These are phyloP conservation scores for Rapana venosa DNA, from an alignment of 2,888 invertebrate genomes.

Conservation along the genomic window DNA sequence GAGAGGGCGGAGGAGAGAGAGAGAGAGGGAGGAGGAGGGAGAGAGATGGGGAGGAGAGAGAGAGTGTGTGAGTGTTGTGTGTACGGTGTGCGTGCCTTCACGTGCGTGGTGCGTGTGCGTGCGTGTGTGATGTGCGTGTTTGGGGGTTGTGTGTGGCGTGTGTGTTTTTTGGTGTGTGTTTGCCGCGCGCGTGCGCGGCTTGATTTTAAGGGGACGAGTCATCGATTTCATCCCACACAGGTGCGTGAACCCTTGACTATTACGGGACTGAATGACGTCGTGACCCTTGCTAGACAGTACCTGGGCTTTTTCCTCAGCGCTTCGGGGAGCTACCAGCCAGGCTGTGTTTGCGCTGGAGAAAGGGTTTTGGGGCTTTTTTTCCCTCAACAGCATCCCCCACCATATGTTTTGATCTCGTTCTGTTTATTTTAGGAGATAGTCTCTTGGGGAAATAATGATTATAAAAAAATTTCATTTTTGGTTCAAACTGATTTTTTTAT, in stretches of 20 bases:
- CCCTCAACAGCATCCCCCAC: too few relatives aligned
- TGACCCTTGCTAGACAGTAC: slow-evolving; percentile 63
- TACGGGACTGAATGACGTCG: slow-evolving; percentile 67
- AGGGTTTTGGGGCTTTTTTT: slow-evolving; percentile 52
- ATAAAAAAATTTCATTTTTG: too few relatives aligned
- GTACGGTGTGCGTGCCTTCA: too few relatives aligned
- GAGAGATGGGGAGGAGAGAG: not conserved
- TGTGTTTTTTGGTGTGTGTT: too few relatives aligned
- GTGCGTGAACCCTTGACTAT: slow-evolving; percentile 67
- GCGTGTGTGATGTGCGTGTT: too few relatives aligned
- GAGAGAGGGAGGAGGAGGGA: not conserved
- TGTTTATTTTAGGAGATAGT: too few relatives aligned
- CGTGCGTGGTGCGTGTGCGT: not conserved
- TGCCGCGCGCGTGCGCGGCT: not conserved
- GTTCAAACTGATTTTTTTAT: too few relatives aligned
- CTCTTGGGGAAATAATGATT: too few relatives aligned
- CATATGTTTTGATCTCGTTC: too few relatives aligned
- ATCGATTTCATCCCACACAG: slow-evolving; percentile 48
- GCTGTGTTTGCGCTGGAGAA: slow-evolving; percentile 54
- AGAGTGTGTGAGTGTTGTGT: not conserved
- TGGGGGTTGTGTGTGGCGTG: too few relatives aligned
- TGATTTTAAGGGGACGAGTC: not conserved
- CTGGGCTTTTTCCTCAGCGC: slow-evolving; percentile 63
- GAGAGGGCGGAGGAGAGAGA: not conserved
- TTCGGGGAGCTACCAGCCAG: slow-evolving; percentile 58